A percentile compares a stretch with the other conserved stretches of the same genome.
These are phyloP conservation scores for Saccostrea glomerata DNA, from an alignment of 1,140 invertebrate species.

Conservation along the genomic window DNA sequence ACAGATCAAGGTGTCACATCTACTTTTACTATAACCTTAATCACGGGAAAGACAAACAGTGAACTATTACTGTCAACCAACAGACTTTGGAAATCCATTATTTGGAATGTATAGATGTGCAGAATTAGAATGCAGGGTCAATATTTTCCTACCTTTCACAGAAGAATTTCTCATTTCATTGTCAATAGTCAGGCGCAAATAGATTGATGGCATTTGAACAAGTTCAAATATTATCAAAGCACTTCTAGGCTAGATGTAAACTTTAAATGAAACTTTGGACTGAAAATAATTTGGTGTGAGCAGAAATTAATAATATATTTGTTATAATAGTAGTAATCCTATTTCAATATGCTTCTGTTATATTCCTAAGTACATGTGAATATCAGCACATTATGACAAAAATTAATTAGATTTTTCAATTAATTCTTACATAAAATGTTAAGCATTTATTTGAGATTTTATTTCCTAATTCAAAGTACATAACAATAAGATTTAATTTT, in stretches of 20 bases:
- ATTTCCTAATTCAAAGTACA: no score
- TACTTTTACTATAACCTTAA: not conserved
- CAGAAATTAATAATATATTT: not conserved
- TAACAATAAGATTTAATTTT: no score
- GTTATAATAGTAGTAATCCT: no score
- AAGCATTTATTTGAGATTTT: no score
- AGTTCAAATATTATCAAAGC: slow-evolving; percentile 19
- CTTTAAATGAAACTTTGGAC: not conserved
- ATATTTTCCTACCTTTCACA: slow-evolving; percentile 20
- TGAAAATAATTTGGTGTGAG: slow-evolving; percentile 12
- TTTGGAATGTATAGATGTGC: not conserved
- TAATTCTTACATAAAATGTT: no score
- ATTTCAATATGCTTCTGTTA: no score
- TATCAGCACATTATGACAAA: no score
- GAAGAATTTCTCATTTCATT: slow-evolving; percentile 16
- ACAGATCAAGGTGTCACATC: not conserved
- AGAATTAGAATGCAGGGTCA: slow-evolving; percentile 4
- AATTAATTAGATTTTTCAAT: no score
- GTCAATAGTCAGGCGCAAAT: not conserved
- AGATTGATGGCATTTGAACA: slow-evolving; percentile 26
- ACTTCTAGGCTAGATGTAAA: not conserved
- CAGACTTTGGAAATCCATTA: not conserved
- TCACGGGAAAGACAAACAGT: not conserved
- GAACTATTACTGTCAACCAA: not conserved
- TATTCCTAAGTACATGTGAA: no score